Base-by-base conservation (phyloP, 2,888 invertebrate species). In the Pterostichus madidus region DNA sequence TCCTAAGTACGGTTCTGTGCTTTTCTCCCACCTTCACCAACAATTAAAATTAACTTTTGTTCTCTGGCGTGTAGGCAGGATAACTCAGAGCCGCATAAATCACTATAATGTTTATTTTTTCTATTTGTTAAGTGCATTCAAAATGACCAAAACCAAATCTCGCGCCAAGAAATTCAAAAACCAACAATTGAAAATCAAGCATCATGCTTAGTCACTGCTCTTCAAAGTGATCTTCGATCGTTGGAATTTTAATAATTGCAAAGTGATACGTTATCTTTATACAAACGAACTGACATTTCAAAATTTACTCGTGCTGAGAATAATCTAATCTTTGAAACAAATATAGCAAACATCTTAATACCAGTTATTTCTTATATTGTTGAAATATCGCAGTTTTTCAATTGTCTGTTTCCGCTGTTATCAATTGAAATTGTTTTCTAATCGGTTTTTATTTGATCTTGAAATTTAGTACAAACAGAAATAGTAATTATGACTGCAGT, bases 21-120 rank as follows among this genome's bases (percentile, higher is more conserved):
- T 1, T 49, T 49, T 11, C 49, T 17, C 31, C 31, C 15, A 15
- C 59, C 7, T 59, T 10, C 5, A 6, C 59, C 31, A 17, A 76
- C 76, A 76, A 76, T 76, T 76, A 76, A 76, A 76, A 53, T 76
- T 73, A 73, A 24, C 73, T 73, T 73, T 76, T 76, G 46, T 49
- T 53, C 46, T 76, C n/a, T 76, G 44, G 44, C 8, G 52, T 52
- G 53, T 53, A 24, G 44, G 73, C 15, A 73, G 17, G 3, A 44
- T 46, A 73, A 73, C 6, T 49, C 11, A 17, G n/a, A 53, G 11
- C n/a, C 68, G 44, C n/a, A 53, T 76, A 76, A 76, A 76, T 53
- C 53, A 52, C 32, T 52, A 3, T 49, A 32, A 24, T 53, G 56
- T 59, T 59, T 77, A 59, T 56, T 77, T 77, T 75, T 32, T 76